Conservation (phyloP, 2,888 invertebrate genomes). For the Tholera decimalis region DNA sequence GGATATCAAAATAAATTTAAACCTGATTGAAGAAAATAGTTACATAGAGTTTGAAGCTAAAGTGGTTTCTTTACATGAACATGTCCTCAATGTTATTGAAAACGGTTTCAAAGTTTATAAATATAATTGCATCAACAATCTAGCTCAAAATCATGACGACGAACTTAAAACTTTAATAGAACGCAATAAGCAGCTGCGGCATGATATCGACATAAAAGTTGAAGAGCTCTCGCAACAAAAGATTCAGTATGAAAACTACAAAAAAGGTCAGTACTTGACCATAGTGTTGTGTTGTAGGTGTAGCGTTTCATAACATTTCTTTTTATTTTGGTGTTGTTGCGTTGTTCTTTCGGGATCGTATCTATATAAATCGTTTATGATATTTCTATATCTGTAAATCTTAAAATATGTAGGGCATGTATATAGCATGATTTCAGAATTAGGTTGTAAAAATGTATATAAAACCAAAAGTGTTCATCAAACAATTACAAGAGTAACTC, state of each 20-base stretch:
- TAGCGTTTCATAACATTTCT: too few species aligned
- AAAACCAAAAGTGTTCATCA: too few species aligned
- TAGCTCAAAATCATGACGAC: constrained; percentile 74
- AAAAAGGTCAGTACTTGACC: constrained; percentile 75
- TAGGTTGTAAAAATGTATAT: too few species aligned
- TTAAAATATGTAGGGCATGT: too few species aligned
- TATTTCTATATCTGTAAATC: too few species aligned
- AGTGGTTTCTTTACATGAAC: constrained; percentile 66
- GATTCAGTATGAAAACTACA: constrained; percentile 78
- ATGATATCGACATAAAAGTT: constrained; percentile 77
- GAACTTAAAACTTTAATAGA: constrained; percentile 77
- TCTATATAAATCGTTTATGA: too few species aligned
- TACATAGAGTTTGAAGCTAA: constrained; percentile 70
- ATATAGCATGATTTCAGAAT: too few species aligned
- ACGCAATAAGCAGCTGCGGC: constrained; percentile 77
- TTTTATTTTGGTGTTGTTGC: too few species aligned
- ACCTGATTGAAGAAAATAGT: constrained; percentile 65
- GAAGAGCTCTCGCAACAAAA: constrained; percentile 76
- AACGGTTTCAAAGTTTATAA: constrained; percentile 72
- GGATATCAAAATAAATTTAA: constrained; percentile 69
- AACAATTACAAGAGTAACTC: too few species aligned
- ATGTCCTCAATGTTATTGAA: constrained; percentile 70
- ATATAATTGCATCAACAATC: constrained; percentile 63
- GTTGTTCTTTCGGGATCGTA: too few species aligned
- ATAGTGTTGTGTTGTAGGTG: too few species aligned